Evolutionary conservation across 2,113 vertebrate species (phyloP).

Genomic region (Procavia capensis): DNA sequence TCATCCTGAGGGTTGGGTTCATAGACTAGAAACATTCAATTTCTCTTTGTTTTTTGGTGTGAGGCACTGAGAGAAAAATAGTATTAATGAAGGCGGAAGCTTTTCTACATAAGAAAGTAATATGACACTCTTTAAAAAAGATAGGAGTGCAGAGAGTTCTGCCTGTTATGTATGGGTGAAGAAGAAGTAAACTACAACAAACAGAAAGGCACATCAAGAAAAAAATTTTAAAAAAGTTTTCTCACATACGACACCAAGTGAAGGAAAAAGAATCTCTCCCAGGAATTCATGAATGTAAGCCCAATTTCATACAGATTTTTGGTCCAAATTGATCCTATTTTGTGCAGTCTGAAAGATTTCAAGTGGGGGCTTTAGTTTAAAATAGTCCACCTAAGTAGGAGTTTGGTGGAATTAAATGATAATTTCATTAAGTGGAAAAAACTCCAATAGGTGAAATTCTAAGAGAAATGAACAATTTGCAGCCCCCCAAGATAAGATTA

Average conservation of each 20-base stretch:
- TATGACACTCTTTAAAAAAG: background rate
- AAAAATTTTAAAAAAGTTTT: background rate
- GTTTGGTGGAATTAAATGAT: background rate
- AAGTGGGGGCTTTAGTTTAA: slow-evolving; percentile 4
- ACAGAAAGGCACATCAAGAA: background rate
- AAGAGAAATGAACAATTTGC: background rate
- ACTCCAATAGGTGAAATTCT: slow-evolving; percentile 10
- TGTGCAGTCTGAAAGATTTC: background rate
- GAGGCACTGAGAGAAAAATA: too few relatives aligned
- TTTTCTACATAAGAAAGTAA: background rate
- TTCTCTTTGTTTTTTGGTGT: background rate
- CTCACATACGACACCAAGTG: background rate
- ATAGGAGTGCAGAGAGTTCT: background rate
- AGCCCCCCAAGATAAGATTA: background rate
- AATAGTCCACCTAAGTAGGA: background rate
- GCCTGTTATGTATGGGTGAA: background rate
- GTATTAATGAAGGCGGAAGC: background rate
- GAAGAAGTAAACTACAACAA: background rate
- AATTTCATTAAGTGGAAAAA: background rate
- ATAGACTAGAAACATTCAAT: background rate
- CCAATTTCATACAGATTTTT: background rate
- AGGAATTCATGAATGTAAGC: background rate
- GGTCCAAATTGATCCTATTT: background rate
- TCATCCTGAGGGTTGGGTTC: background rate
- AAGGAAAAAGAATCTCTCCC: background rate